Evolutionary conservation across 2,888 invertebrate genomes (phyloP).

Genomic region (Cenopis cana): DNA sequence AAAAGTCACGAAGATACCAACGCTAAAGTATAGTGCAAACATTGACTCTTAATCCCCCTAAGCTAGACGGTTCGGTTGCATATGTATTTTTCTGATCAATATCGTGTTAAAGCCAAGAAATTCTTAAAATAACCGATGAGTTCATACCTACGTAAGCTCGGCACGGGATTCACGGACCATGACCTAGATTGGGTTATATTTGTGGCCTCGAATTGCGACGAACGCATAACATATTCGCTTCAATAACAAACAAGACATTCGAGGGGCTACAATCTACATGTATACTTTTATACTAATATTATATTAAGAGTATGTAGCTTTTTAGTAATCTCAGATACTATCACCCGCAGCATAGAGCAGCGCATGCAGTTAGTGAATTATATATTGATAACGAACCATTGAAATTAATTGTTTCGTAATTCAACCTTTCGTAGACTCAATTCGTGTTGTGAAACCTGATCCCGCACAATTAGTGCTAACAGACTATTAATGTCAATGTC

Average conservation of each 20-base stretch:
- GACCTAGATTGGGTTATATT: constrained; percentile 77
- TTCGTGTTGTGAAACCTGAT: constrained; percentile 30
- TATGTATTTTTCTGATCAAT: constrained; percentile 29
- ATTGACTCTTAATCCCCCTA: constrained; percentile 3
- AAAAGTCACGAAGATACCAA: constrained; percentile 51
- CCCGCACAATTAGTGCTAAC: constrained; percentile 41
- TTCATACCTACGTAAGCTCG: constrained; percentile 50
- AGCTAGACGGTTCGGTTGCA: background rate
- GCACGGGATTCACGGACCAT: constrained; percentile 70
- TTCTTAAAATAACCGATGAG: constrained; percentile 41
- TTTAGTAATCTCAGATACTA: no score
- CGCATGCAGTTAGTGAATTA: constrained; percentile 1
- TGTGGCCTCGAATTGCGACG: constrained; percentile 65
- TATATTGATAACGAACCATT: constrained; percentile 9
- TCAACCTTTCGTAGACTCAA: constrained; percentile 18
- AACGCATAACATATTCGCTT: constrained; percentile 46
- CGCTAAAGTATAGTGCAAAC: constrained; percentile 21
- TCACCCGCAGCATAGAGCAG: no score
- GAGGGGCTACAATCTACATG: background rate
- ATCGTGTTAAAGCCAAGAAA: constrained; percentile 17
- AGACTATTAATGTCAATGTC: constrained; percentile 56
- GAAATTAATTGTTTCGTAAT: constrained; percentile 16
- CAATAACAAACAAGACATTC: constrained; percentile 38
- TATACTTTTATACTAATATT: no score
- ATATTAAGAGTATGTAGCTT: no score